A percentile compares a stretch with the other conserved stretches of the same genome.
phyloP scores from a whole-genome alignment of 2,113 vertebrate species.

The Stigmatopora argus region DNA sequence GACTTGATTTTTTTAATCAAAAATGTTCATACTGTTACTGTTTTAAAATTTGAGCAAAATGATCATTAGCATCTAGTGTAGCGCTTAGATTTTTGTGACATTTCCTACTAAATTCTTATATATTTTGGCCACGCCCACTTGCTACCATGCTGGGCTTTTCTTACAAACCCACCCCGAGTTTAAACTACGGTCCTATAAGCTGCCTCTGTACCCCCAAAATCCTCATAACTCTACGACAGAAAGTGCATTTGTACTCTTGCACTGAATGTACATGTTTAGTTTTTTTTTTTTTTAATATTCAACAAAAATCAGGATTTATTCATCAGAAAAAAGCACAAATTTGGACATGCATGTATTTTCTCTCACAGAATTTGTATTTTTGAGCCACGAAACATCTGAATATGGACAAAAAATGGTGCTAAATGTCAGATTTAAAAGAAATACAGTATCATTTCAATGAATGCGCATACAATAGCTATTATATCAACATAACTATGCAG shows the following conservation, averaged over 20 bases:
- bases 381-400: too few species aligned
- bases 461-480: neutral
- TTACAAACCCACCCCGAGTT: constrained; percentile 46
- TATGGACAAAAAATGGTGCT: too few species aligned
- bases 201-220: constrained; percentile 32
- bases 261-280: too few species aligned
- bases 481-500: neutral
- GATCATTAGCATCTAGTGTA: neutral
- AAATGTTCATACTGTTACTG: neutral
- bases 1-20: neutral
- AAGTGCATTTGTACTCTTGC: too few species aligned
- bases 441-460: neutral
- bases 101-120: constrained; percentile 4
- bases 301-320: too few species aligned
- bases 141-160: constrained; percentile 47
- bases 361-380: too few species aligned
- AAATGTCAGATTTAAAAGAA: neutral
- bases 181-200: constrained; percentile 49
- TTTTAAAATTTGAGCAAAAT: neutral
- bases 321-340: too few species aligned
- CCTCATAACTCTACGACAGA: neutral
- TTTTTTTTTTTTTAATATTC: too few species aligned
- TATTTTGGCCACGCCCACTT: constrained; percentile 26
- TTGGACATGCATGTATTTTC: too few species aligned
- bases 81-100: constrained; percentile 18